These are phyloP conservation scores for Acipenser transmontanus DNA, from an alignment of 2,797 vertebrate species.

Conservation along the genomic window DNA sequence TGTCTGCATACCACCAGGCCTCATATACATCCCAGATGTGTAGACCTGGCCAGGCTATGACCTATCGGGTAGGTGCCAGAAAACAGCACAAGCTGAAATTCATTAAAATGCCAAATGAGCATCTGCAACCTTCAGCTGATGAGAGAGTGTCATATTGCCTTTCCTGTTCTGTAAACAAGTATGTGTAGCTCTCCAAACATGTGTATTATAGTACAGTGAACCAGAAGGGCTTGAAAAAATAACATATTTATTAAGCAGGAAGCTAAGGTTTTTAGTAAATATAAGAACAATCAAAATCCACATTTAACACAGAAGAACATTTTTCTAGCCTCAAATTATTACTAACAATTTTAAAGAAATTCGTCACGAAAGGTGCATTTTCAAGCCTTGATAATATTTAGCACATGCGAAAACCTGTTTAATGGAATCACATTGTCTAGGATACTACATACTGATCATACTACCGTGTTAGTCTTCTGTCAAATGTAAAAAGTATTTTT, in stretches of 20 bases:
- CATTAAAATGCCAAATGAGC: conserved; percentile 48
- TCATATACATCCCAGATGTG: conserved; percentile 57
- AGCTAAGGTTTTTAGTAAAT: no score
- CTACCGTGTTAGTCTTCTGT: conserved; percentile 26
- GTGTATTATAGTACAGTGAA: background rate
- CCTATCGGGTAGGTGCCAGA: conserved; percentile 51
- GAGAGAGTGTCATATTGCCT: conserved; percentile 45
- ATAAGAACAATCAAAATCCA: no score
- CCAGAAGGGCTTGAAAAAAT: no score
- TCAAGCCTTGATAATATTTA: background rate
- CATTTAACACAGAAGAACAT: no score
- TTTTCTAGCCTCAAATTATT: no score
- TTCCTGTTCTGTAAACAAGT: conserved; percentile 39
- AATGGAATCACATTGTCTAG: conserved; percentile 24
- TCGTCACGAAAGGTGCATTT: no score
- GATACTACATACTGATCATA: conserved; percentile 31
- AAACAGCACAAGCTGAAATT: conserved; percentile 48
- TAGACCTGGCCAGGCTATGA: conserved; percentile 37
- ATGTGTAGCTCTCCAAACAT: conserved; percentile 15
- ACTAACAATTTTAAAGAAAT: no score
- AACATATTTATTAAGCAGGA: no score
- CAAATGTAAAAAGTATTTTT: conserved; percentile 17
- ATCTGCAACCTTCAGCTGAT: conserved; percentile 48
- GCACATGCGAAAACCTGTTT: conserved; percentile 3
- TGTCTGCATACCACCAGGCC: conserved; percentile 50